These are phyloP conservation scores for Osmerus eperlanus DNA, from an alignment of 2,113 vertebrate species.

Conservation along the genomic window DNA sequence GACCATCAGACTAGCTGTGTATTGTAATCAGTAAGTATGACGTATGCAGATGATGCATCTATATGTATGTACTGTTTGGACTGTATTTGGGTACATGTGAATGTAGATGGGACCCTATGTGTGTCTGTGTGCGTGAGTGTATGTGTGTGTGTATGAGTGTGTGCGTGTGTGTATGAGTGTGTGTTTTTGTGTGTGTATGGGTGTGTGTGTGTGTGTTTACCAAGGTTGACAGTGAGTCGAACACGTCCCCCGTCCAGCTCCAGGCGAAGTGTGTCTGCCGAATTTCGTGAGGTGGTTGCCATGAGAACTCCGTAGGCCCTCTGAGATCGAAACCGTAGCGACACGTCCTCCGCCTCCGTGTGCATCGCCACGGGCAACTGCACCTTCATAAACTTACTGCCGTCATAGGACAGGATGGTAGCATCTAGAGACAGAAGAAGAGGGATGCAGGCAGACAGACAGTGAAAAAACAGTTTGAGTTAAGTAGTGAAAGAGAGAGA, in stretches of 20 bases:
- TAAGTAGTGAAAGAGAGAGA: not conserved
- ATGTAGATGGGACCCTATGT: conserved; percentile 7
- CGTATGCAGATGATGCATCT: not conserved
- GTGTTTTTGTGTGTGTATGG: conserved; percentile 9
- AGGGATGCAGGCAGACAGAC: conserved; percentile 5
- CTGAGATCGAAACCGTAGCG: conserved; percentile 92
- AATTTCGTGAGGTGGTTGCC: conserved; percentile 97
- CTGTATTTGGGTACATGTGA: not conserved
- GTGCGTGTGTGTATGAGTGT: not conserved
- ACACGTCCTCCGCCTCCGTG: conserved; percentile 96
- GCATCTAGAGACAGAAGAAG: conserved; percentile 76
- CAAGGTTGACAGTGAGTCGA: conserved; percentile 98
- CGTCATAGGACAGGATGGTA: conserved; percentile 95
- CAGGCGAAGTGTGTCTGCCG: conserved; percentile 93
- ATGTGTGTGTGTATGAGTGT: too few species aligned
- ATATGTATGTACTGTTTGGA: not conserved
- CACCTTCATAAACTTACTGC: conserved; percentile 99
- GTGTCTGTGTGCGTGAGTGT: not conserved
- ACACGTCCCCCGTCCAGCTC: conserved; percentile 95
- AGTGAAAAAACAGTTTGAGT: not conserved
- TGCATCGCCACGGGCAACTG: conserved; percentile 97
- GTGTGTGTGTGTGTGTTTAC: conserved; percentile 71
- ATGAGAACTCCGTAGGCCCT: conserved; percentile 96
- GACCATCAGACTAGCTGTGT: conserved; percentile 5
- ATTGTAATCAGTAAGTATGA: not conserved